A percentile compares a stretch with the other conserved stretches of the same genome.
Evolutionary conservation across 2,113 vertebrate genomes (phyloP).

Genomic region (Lontra canadensis): DNA sequence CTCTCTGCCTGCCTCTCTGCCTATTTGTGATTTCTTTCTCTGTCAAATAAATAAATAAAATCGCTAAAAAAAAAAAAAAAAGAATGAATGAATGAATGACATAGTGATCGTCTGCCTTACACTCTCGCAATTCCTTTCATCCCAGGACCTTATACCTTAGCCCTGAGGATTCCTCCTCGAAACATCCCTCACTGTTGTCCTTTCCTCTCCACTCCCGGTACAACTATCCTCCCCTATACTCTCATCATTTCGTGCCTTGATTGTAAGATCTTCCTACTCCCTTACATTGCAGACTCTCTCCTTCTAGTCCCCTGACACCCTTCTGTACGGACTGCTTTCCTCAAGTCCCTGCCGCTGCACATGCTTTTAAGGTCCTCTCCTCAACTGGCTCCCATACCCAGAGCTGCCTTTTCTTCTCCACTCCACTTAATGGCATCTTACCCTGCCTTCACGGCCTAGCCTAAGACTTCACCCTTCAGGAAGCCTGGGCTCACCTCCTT

Average conservation of each 20-base stretch:
- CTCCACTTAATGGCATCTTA: not conserved
- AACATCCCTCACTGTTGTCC: not conserved
- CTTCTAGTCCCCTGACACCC: not conserved
- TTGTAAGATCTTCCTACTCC: not conserved
- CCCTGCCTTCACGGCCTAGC: not conserved
- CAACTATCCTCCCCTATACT: not conserved
- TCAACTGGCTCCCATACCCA: not conserved
- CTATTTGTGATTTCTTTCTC: no score
- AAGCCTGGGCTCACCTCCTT: not conserved
- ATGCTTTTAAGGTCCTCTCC: not conserved
- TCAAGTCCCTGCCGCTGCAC: not conserved
- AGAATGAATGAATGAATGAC: not conserved
- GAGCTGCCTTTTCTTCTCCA: not conserved
- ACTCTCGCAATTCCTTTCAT: not conserved
- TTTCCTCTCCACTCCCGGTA: not conserved
- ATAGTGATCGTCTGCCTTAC: not conserved
- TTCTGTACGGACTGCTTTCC: not conserved
- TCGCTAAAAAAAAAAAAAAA: no score
- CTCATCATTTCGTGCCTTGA: not conserved
- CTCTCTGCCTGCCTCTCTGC: no score
- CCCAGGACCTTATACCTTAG: not conserved
- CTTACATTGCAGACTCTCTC: not conserved
- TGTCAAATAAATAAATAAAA: no score
- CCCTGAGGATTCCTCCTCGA: not conserved
- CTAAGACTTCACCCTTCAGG: not conserved